Evolutionary conservation across 2,113 vertebrate genomes (phyloP).

Genomic region (Cranoglanis bouderius): DNA sequence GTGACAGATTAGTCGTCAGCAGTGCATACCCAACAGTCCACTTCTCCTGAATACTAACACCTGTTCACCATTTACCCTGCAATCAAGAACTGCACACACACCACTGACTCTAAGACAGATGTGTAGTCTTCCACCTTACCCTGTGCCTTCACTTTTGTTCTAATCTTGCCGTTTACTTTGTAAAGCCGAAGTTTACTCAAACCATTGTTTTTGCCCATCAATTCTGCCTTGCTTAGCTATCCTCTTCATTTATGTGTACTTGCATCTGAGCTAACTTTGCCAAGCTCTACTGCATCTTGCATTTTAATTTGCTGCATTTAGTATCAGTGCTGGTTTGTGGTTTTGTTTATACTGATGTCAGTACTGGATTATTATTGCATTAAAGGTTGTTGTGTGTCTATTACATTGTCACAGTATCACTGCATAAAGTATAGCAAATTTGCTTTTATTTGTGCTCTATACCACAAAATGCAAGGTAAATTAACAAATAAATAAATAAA

Average conservation of each 20-base stretch:
- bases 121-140: neutral
- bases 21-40: neutral
- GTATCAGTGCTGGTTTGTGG: neutral
- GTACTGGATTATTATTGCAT: neutral
- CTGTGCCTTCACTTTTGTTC: neutral
- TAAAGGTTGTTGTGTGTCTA: neutral
- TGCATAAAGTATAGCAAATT: neutral
- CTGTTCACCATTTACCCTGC: neutral
- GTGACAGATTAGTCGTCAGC: neutral
- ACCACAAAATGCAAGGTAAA: neutral
- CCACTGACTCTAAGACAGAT: neutral
- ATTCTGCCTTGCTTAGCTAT: neutral
- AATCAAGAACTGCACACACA: slow-evolving; percentile 1
- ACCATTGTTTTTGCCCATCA: neutral
- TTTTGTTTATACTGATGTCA: neutral
- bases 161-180: neutral
- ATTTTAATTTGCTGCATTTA: neutral
- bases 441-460: neutral
- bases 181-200: neutral
- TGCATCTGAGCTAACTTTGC: neutral
- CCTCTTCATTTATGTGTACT: neutral
- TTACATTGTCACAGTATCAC: neutral
- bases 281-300: neutral
- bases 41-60: neutral
- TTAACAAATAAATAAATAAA: neutral